These are phyloP conservation scores for Cryptus viduatorius DNA, from an alignment of 2,888 invertebrate species.

Conservation along the genomic window DNA sequence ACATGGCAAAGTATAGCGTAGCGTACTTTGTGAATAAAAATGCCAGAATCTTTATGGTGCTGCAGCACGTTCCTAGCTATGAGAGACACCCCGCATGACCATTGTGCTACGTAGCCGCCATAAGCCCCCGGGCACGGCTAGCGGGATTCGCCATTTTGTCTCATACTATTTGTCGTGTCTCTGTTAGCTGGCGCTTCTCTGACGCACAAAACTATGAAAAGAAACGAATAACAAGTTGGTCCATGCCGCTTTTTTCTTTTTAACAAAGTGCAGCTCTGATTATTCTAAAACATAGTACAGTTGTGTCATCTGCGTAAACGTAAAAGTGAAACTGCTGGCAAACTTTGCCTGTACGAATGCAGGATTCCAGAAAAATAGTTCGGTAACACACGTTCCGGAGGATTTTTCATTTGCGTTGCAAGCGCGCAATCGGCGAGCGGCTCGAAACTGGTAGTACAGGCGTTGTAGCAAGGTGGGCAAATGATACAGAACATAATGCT, in stretches of 20 bases:
- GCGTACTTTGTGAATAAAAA: conserved; percentile 74
- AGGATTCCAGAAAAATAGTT: conserved; percentile 1
- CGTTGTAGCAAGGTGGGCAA: conserved; percentile 23
- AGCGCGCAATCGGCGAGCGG: background rate
- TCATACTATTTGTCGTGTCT: conserved; percentile 23
- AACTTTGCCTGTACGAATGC: conserved; percentile 19
- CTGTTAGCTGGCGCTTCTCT: background rate
- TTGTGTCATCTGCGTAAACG: background rate
- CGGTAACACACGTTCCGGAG: conserved; percentile 5
- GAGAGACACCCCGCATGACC: conserved; percentile 69
- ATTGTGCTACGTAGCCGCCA: conserved; percentile 71
- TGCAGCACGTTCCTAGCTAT: conserved; percentile 77
- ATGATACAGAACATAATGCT: conserved; percentile 32
- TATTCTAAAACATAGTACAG: background rate
- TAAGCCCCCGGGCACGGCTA: conserved; percentile 64
- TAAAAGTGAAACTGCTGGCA: background rate
- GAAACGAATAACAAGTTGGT: conserved; percentile 4
- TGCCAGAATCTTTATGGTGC: conserved; percentile 76
- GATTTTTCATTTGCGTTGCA: conserved; percentile 34
- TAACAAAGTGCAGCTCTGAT: background rate
- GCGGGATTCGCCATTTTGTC: conserved; percentile 43
- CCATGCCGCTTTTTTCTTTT: background rate
- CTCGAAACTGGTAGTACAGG: conserved; percentile 16
- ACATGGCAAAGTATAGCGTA: conserved; percentile 73
- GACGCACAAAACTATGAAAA: conserved; percentile 5